Base-by-base conservation (phyloP, 2,113 vertebrate species). In the Plecturocebus donacophilus region DNA sequence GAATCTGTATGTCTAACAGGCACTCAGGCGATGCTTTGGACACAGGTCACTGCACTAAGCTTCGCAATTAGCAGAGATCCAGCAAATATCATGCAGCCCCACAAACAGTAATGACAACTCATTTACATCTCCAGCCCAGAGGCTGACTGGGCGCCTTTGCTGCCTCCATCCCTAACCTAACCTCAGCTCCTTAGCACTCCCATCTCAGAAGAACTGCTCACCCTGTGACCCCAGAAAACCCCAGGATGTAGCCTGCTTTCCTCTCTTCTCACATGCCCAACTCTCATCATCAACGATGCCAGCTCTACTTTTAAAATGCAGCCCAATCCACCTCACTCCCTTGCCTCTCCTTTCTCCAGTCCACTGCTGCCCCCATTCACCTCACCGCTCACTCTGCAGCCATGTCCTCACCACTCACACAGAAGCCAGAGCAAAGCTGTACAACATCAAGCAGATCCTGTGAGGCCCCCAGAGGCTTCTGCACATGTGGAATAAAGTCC, bases 91-190 rank as follows among this genome's bases (percentile, higher is more conserved):
- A 16, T 25, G 20, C 19, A 79, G 77, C 35, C 25, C 38, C 25
- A 54, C 2, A 2, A 47, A 30, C 20, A 42, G 21, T 14, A 12
- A 3, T 0, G 6, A 21, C 2, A 13, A 16, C 12, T 11, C 30
- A 2, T 11, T 16, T 0, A 10, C 0, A 10, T 4, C 30, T 81
- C 45, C n/a, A 47, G 14, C 35, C 52, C 52, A 47, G 42, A 82
- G 52, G 2, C 17, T 52, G 23, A 30, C 16, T 1, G 23, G n/a
- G 52, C 0, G 10, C 14, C 40, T 42, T 27, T 13, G 17, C 9
- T 30, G 14, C 21, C n/a, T n/a, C 25, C 32, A 30, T 47, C 25
- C 54, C n/a, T 19, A 13, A 13, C 1, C 19, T 11, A 35, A 19
- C 0, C 30, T n/a, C 56, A 35, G 88, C 42, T 30, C 10, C 47